A percentile compares a stretch with the other conserved stretches of the same genome.
Evolutionary conservation across 2,797 vertebrate species (phyloP).

Genomic region (Malurus leucopterus): DNA sequence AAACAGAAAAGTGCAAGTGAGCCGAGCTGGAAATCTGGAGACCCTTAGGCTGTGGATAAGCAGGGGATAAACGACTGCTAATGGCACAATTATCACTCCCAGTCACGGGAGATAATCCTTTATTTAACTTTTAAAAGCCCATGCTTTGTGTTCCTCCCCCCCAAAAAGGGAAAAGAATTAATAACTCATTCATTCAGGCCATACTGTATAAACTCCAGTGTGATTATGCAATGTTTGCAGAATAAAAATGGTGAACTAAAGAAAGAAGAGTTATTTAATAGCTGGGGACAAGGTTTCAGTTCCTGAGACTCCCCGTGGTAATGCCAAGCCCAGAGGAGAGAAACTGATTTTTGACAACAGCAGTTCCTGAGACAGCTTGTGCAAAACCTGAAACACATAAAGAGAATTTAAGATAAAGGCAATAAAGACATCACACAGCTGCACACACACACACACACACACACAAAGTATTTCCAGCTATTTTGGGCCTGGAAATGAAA

Average conservation of each 20-base stretch:
- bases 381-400: neutral
- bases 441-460: too few species aligned
- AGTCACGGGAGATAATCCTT: neutral
- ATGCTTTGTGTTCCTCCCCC: neutral
- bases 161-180: accelerated
- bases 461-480: neutral
- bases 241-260: neutral
- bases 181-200: neutral
- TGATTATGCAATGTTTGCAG: neutral
- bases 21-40: neutral
- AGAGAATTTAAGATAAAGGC: neutral
- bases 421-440: neutral
- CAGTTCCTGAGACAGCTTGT: neutral
- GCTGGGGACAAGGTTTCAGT: neutral
- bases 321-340: neutral
- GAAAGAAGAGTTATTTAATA: neutral
- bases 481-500: neutral
- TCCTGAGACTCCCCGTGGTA: neutral
- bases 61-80: neutral
- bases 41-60: neutral
- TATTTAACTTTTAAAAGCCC: neutral
- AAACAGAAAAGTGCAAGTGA: neutral
- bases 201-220: neutral
- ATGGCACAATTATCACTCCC: neutral
- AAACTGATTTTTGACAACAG: neutral